A percentile compares a stretch with the other conserved stretches of the same genome.
Conservation (phyloP, 2,113 vertebrate species). For the Istiophorus platypterus region DNA sequence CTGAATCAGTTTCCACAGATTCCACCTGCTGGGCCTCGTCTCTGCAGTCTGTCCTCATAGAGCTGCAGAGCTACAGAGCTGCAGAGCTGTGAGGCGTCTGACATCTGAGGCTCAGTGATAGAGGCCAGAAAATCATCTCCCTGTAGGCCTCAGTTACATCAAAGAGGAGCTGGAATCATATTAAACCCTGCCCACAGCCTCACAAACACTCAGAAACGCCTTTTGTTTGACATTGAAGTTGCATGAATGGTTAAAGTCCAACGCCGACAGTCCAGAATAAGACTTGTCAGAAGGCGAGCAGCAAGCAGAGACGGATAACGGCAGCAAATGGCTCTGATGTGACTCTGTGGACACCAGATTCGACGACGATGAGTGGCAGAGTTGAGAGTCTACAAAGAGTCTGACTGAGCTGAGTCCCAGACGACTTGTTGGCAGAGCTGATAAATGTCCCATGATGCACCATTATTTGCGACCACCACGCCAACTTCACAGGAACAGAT, state of each 20-base stretch:
- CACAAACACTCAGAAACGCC: neutral
- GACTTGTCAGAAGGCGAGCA: neutral
- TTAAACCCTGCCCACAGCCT: neutral
- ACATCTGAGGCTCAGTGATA: neutral
- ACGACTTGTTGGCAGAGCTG: neutral
- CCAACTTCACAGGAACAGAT: neutral
- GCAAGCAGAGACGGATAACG: neutral
- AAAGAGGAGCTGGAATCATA: constrained; percentile 6
- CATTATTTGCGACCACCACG: constrained; percentile 22
- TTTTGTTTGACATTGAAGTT: constrained; percentile 15
- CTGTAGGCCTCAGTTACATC: neutral
- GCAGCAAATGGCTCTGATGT: neutral
- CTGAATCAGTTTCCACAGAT: too few species aligned
- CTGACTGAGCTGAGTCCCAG: neutral
- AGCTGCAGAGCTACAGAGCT: too few species aligned
- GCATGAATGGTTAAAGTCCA: neutral
- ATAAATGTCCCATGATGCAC: constrained; percentile 35
- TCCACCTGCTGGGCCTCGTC: too few species aligned
- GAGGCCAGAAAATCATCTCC: neutral
- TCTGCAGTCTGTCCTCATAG: too few species aligned
- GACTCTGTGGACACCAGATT: neutral
- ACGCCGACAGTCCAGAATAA: neutral
- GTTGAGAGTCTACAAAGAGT: neutral
- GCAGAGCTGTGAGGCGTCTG: too few species aligned
- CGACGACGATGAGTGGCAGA: neutral